These are phyloP conservation scores for Pseudomyrmex cubaensis DNA, from an alignment of 1,140 invertebrate species.

Conservation along the genomic window DNA sequence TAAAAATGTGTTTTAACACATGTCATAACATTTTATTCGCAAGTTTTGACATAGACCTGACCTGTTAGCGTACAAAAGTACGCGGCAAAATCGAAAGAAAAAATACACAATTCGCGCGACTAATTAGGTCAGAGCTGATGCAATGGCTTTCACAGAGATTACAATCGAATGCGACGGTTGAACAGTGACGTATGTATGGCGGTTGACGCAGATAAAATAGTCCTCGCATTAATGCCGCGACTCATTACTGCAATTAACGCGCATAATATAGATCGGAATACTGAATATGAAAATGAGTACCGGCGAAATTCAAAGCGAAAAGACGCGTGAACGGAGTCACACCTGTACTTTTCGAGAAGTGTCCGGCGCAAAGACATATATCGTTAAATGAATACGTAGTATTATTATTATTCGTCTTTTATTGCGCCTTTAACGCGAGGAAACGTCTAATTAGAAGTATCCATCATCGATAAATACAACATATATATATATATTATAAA, in stretches of 20 bases:
- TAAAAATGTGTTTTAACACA: too few species aligned
- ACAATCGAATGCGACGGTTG: constrained; percentile 16
- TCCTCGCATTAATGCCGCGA: constrained; percentile 33
- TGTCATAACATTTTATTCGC: too few species aligned
- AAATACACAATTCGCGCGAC: too few species aligned
- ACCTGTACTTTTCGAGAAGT: constrained; percentile 31
- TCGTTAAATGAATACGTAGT: neutral
- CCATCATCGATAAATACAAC: neutral
- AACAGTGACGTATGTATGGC: constrained; percentile 20
- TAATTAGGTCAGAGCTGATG: constrained; percentile 16
- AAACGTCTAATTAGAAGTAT: neutral
- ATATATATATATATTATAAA: neutral
- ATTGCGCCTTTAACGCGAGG: neutral
- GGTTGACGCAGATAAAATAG: constrained; percentile 48
- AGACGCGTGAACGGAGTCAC: constrained; percentile 16
- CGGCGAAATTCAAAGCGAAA: constrained; percentile 54
- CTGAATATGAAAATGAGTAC: constrained; percentile 71
- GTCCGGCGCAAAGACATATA: constrained; percentile 40
- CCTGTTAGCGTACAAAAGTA: neutral
- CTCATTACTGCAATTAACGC: constrained; percentile 72
- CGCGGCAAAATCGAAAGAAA: neutral
- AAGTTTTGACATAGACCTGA: too few species aligned
- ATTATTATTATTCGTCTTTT: neutral
- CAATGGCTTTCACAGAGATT: constrained; percentile 27
- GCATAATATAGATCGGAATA: constrained; percentile 65